Base-by-base conservation (phyloP, 2,113 vertebrate species). In the Muscicapa adusta region DNA sequence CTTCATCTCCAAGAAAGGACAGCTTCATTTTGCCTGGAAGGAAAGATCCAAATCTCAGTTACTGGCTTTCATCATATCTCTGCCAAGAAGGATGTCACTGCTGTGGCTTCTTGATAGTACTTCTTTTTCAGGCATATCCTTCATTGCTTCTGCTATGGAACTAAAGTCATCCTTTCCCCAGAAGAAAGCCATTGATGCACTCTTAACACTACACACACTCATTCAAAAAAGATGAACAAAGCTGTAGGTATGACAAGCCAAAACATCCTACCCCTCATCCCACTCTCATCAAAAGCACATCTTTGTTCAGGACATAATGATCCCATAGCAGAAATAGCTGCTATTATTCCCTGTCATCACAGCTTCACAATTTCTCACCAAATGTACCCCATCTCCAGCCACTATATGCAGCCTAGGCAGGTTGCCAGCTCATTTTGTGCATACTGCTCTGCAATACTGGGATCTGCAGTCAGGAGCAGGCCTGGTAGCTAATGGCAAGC, bases 311-410 rank as follows among this genome's bases (percentile, higher is more conserved):
- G 58, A 87, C 43, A 33, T 66, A 84, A 83, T n/a, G 70, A 61
- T 53, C 61, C 18, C 17, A 40, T 8, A 62, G 60, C 67, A 86
- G 79, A 88, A 91, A 68, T n/a, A 76, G 47, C 83, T 72, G 56
- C 51, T 66, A 31, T 63, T 85, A 83, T 43, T 94, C 48, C 48
- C n/a, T 71, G 22, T 53, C 57, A 67, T 70, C 70, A 67, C 36
- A 85, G 42, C 50, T 91, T 92, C 71, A 70, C 66, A 42, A 14
- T 95, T 93, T 84, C 66, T 85, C 42, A 81, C 26, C 73, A 82
- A 57, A 81, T 22, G 6, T 31, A 74, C 45, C 74, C 57, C 3
- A 6, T 84, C 57, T 92, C 65, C 57, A 75, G 38, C 25, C 48
- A 87, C 73, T 54, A 78, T 34, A 56, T 10, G n/a, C 65, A 92